These are phyloP conservation scores for Rhea americana DNA, from an alignment of 2,113 vertebrate genomes.

Conservation along the genomic window DNA sequence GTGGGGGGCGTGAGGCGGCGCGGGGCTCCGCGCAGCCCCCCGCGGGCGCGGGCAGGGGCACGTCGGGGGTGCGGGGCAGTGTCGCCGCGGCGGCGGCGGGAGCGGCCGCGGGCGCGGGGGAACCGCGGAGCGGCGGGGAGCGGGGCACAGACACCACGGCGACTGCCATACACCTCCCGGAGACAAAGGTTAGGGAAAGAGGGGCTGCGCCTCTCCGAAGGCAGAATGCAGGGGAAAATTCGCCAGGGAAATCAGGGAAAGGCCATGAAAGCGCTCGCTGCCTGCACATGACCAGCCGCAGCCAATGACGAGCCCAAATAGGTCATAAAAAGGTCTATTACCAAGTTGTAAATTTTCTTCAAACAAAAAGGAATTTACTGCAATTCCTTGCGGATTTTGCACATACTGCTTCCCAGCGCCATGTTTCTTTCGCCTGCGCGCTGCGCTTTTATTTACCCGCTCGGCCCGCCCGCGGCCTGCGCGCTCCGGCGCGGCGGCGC, in stretches of 20 bases:
- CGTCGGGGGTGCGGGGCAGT: neutral
- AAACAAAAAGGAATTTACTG: slow-evolving; percentile 99
- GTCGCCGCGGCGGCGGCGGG: neutral
- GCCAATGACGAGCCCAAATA: slow-evolving; percentile 96
- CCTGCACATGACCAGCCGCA: slow-evolving; percentile 97
- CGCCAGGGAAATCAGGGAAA: slow-evolving; percentile 90
- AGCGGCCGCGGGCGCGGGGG: neutral
- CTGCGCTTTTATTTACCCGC: neutral
- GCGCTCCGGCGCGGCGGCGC: neutral
- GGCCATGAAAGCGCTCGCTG: slow-evolving; percentile 95
- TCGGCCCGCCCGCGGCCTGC: neutral
- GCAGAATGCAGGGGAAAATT: slow-evolving; percentile 90
- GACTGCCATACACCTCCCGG: slow-evolving; percentile 77
- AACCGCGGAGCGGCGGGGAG: neutral
- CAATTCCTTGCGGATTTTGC: slow-evolving; percentile 90
- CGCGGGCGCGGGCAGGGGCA: slow-evolving; percentile 11
- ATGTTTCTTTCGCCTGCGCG: slow-evolving; percentile 74
- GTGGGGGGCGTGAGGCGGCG: neutral
- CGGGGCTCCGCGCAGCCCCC: neutral
- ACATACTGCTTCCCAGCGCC: slow-evolving; percentile 87
- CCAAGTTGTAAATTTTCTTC: slow-evolving; percentile 99
- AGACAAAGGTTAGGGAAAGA: slow-evolving; percentile 88
- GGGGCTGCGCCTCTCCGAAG: slow-evolving; percentile 87
- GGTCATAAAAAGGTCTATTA: slow-evolving; percentile 99
- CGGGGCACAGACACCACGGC: slow-evolving; percentile 33